Conservation (phyloP, 2,113 vertebrate genomes). For the Tachuris rubrigastra region DNA sequence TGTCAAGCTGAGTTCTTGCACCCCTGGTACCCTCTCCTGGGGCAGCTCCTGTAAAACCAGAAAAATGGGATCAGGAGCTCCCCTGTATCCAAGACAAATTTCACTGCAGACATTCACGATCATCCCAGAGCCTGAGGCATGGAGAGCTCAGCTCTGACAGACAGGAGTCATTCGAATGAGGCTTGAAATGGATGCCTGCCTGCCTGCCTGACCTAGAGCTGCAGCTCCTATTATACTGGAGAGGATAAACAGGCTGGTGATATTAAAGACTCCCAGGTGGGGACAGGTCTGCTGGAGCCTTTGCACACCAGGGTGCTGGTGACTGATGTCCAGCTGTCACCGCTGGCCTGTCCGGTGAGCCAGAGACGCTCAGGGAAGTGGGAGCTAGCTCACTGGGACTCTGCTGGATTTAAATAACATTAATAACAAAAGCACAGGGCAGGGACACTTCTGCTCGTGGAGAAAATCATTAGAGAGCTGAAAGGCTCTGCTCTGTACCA, state of each 20-base stretch:
- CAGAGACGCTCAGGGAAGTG: background rate
- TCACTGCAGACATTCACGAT: background rate
- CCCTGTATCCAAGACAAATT: background rate
- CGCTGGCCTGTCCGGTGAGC: background rate
- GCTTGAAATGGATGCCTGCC: background rate
- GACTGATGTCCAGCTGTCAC: background rate
- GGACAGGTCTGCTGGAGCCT: background rate
- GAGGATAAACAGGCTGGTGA: background rate
- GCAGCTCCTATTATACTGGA: background rate
- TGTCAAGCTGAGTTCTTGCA: background rate
- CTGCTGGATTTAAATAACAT: background rate
- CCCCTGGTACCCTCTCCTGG: background rate
- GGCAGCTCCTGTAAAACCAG: background rate
- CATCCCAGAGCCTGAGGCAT: background rate
- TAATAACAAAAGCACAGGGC: background rate
- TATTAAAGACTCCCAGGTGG: background rate
- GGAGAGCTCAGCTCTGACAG: background rate
- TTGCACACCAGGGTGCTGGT: background rate
- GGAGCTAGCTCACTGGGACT: background rate
- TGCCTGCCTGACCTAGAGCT: background rate
- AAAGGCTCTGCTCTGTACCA: background rate
- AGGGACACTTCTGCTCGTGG: background rate
- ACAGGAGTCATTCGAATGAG: background rate
- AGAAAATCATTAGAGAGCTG: background rate
- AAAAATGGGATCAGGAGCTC: background rate